Percentiles rank a stretch among this genome's conserved stretches.
Evolutionary conservation across 1,140 invertebrate species (phyloP).

Genomic region (Rhysida immarginata): DNA sequence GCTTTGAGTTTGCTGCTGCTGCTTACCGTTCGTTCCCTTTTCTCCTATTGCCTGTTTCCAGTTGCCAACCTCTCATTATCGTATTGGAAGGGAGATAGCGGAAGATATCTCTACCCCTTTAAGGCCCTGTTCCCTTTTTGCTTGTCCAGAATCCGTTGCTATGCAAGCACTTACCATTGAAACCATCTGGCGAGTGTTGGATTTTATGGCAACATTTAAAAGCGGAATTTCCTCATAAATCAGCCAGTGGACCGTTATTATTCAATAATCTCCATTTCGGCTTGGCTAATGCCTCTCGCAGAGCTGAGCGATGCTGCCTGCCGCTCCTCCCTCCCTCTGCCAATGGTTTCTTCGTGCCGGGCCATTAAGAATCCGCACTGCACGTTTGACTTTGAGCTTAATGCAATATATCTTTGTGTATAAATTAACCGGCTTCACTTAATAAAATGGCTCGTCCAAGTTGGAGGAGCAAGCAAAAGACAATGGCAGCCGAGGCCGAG

Average conservation of each 20-base stretch:
- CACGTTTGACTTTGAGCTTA: neutral
- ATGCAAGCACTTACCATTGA: neutral
- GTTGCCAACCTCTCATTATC: too few species aligned
- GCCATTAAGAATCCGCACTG: neutral
- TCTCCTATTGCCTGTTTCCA: too few species aligned
- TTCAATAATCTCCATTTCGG: slow-evolving; percentile 1
- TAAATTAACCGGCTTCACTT: neutral
- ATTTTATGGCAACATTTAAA: slow-evolving; percentile 9
- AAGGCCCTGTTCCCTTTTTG: neutral
- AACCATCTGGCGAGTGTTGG: slow-evolving; percentile 2
- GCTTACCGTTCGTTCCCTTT: too few species aligned
- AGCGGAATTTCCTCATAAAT: slow-evolving; percentile 6
- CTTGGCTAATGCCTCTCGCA: neutral
- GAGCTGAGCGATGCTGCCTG: neutral
- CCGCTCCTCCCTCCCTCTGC: neutral
- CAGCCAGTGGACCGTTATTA: slow-evolving; percentile 6
- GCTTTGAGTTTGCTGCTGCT: too few species aligned
- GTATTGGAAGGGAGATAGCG: too few species aligned
- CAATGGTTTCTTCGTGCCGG: neutral
- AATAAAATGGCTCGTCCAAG: neutral
- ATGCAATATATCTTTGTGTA: neutral
- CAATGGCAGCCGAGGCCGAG: too few species aligned
- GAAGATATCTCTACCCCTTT: too few species aligned
- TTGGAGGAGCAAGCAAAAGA: too few species aligned
- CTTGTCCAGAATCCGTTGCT: neutral